Percentiles rank a stretch among this genome's conserved stretches.
These are phyloP conservation scores for Takifugu flavidus DNA, from an alignment of 2,113 vertebrate species.

Conservation along the genomic window DNA sequence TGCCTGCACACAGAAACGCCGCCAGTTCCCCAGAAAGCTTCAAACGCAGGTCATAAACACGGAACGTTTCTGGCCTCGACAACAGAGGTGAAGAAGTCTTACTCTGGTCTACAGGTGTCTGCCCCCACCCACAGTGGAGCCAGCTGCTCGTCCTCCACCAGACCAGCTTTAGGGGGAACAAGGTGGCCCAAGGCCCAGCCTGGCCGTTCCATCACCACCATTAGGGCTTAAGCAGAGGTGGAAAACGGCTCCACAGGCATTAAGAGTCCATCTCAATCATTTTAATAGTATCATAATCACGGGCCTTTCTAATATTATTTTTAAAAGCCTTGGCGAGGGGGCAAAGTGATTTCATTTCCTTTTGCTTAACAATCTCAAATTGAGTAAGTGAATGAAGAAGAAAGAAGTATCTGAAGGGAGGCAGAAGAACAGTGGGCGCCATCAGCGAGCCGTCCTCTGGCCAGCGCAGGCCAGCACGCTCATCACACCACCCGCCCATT, in stretches of 20 bases:
- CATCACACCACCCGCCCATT: background rate
- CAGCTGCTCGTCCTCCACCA: slow-evolving; percentile 45
- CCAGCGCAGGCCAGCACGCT: slow-evolving; percentile 19
- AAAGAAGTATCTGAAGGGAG: slow-evolving; percentile 50
- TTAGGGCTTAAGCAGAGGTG: slow-evolving; percentile 66
- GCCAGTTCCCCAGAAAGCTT: background rate
- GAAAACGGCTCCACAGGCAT: slow-evolving; percentile 69
- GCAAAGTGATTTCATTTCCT: slow-evolving; percentile 66
- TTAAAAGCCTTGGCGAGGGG: slow-evolving; percentile 59
- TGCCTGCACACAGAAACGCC: background rate
- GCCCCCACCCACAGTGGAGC: slow-evolving; percentile 11
- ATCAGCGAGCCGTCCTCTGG: slow-evolving; percentile 4
- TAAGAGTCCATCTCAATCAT: slow-evolving; percentile 72
- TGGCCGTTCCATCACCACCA: slow-evolving; percentile 63
- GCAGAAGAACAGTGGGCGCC: slow-evolving; percentile 37
- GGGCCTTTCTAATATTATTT: slow-evolving; percentile 70
- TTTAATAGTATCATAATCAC: slow-evolving; percentile 71
- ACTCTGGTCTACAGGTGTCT: slow-evolving; percentile 24
- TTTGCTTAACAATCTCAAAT: slow-evolving; percentile 58
- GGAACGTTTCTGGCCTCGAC: background rate
- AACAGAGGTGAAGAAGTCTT: slow-evolving; percentile 1
- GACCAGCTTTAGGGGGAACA: slow-evolving; percentile 54
- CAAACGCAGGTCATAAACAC: slow-evolving; percentile 10
- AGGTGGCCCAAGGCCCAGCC: slow-evolving; percentile 59
- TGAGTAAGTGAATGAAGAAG: slow-evolving; percentile 48